Conservation (phyloP, 2,888 invertebrate species). For the Melieria omissa region DNA sequence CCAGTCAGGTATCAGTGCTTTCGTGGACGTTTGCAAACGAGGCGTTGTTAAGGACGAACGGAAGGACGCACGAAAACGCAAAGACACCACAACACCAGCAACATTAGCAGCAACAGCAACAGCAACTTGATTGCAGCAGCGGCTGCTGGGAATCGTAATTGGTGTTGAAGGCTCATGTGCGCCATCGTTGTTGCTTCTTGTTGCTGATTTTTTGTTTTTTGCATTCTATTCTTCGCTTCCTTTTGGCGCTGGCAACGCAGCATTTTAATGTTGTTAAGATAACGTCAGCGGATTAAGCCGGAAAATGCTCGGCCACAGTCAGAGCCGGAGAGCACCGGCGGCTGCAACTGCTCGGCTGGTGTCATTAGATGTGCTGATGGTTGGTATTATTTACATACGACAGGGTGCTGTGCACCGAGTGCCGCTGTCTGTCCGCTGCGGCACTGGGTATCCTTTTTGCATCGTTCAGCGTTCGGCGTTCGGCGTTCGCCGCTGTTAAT, state of each 20-base stretch:
- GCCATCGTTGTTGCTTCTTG: no score
- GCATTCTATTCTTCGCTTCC: conserved; percentile 36
- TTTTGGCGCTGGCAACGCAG: neutral
- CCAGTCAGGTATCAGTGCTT: no score
- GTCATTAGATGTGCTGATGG: conserved; percentile 53
- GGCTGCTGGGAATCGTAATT: conserved; percentile 54
- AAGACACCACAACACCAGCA: no score
- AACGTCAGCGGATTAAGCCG: neutral
- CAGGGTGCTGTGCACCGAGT: neutral
- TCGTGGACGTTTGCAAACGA: no score
- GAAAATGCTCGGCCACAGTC: neutral
- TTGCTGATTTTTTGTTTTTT: conserved; percentile 2
- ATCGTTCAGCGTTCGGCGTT: no score
- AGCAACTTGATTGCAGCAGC: neutral
- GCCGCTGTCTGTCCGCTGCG: neutral
- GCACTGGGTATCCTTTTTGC: neutral
- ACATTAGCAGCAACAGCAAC: no score
- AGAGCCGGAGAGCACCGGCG: conserved; percentile 5
- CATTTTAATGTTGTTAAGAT: conserved; percentile 36
- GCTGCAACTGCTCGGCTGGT: conserved; percentile 38
- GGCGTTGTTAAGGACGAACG: no score
- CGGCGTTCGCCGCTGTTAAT: conserved; percentile 49
- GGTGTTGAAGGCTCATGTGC: conserved; percentile 40
- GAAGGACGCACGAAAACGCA: no score
- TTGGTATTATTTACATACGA: conserved; percentile 24